Base-by-base conservation (phyloP, 1,140 invertebrate genomes). In the Drosophila equinoxialis region DNA sequence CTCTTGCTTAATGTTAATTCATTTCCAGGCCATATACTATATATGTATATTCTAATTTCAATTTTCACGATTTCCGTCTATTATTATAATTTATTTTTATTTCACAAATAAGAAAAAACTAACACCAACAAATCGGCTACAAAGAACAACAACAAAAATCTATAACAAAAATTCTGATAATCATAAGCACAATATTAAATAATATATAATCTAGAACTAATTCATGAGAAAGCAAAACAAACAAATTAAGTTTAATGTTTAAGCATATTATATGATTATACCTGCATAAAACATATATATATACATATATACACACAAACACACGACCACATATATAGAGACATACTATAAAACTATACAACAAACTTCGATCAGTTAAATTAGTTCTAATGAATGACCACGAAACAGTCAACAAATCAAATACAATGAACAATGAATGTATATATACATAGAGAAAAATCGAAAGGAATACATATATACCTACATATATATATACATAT, bases 111-210 rank as follows among this genome's bases (percentile, higher is more conserved):
- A 30, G 1, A 1, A 42, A 41, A 35, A 62, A 60, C 13, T 23
- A 39, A 62, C 55, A 77, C 58, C 74, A 71, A 77, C 61, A 58
- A 64, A 61, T 60, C 37, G 55, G 35, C 59, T 63, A 30, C n/a
- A 39, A 65, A 66, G 26, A 70, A 75, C 39, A 65, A 30, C 30
- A 30, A 30, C 6, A 63, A 48, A 79, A 68, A 71, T 39, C 73
- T 74, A 77, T 74, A 60, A 75, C 64, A 75, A 79, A 39, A 64
- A 79, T 83, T 80, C 76, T 84, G 80, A 89, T 89, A 89, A 84
- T 84, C 80, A 83, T 86, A 89, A 86, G 80, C 83, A 84, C 79
- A 86, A 89, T 78, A 68, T 76, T 75, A 30, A 30, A 23, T 51
- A 51, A 17, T 20, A 51, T 51, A 23, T 51, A 51, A 51, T 51